phyloP scores from a whole-genome alignment of 1,140 invertebrate genomes.

The Arion vulgaris region DNA sequence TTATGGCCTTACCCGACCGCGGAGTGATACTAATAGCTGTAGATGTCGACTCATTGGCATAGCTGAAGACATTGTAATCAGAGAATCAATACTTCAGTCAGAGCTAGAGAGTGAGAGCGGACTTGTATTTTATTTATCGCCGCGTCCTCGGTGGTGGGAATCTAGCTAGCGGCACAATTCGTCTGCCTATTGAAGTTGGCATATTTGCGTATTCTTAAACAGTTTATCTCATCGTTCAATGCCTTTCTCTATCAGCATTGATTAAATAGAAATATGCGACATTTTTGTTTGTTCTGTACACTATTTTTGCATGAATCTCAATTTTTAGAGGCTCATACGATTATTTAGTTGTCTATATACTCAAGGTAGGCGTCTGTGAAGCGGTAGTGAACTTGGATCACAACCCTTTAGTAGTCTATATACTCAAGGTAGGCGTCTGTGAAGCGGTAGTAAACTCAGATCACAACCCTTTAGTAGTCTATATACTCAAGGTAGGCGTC shows the following conservation, averaged over 20 bases:
- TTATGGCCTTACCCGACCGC: not conserved
- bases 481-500: too few relatives aligned
- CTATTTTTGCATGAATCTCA: too few relatives aligned
- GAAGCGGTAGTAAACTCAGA: too few relatives aligned
- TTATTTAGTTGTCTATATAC: too few relatives aligned
- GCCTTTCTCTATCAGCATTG: not conserved
- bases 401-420: too few relatives aligned
- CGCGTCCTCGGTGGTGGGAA: not conserved
- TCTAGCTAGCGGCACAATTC: not conserved
- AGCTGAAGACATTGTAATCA: not conserved
- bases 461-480: too few relatives aligned
- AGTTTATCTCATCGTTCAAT: not conserved
- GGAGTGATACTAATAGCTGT: constrained; percentile 5
- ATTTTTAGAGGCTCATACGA: too few relatives aligned
- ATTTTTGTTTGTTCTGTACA: too few relatives aligned
- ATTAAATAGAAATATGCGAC: not conserved
- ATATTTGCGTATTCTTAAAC: too few relatives aligned
- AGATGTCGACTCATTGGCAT: constrained; percentile 11
- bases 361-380: too few relatives aligned
- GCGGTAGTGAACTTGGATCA: too few relatives aligned
- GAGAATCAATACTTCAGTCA: constrained; percentile 3
- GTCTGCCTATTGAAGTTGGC: not conserved
- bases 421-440: too few relatives aligned
- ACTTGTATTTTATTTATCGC: constrained; percentile 9
- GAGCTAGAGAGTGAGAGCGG: not conserved